These are phyloP conservation scores for Grus americana DNA, from an alignment of 2,113 vertebrate genomes.

Conservation along the genomic window DNA sequence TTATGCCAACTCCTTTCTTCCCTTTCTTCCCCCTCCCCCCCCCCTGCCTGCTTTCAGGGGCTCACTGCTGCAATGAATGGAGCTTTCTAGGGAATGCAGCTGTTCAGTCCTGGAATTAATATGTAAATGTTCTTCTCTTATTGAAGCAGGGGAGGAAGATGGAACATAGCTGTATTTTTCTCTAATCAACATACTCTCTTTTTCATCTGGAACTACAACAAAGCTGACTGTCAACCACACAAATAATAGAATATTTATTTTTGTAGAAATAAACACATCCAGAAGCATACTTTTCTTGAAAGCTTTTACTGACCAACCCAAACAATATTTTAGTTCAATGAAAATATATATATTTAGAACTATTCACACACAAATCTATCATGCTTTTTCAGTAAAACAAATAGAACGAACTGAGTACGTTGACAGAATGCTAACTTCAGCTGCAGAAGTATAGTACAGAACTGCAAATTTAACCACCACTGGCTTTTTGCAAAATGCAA, in stretches of 20 bases:
- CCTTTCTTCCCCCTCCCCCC: background rate
- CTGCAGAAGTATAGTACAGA: background rate
- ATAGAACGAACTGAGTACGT: background rate
- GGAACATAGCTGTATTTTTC: slow-evolving; percentile 59
- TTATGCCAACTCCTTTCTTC: background rate
- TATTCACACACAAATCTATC: slow-evolving; percentile 25
- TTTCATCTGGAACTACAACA: slow-evolving; percentile 59
- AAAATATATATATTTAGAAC: slow-evolving; percentile 35
- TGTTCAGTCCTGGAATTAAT: slow-evolving; percentile 60
- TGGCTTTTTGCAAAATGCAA: background rate
- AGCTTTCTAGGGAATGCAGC: slow-evolving; percentile 58
- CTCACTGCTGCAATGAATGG: slow-evolving; percentile 34
- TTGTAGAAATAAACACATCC: slow-evolving; percentile 50
- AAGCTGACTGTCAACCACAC: slow-evolving; percentile 55
- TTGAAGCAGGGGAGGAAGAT: slow-evolving; percentile 41
- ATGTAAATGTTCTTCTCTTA: slow-evolving; percentile 57
- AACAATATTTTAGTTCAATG: slow-evolving; percentile 54
- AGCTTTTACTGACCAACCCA: slow-evolving; percentile 64
- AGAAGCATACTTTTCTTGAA: slow-evolving; percentile 33
- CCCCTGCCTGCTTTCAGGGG: background rate
- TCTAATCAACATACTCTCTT: slow-evolving; percentile 45
- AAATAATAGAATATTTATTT: slow-evolving; percentile 61
- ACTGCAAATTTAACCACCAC: background rate
- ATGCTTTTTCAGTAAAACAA: slow-evolving; percentile 41
- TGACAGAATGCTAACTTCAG: slow-evolving; percentile 1